These are phyloP conservation scores for Campoletis sonorensis DNA, from an alignment of 1,140 invertebrate genomes.

Conservation along the genomic window DNA sequence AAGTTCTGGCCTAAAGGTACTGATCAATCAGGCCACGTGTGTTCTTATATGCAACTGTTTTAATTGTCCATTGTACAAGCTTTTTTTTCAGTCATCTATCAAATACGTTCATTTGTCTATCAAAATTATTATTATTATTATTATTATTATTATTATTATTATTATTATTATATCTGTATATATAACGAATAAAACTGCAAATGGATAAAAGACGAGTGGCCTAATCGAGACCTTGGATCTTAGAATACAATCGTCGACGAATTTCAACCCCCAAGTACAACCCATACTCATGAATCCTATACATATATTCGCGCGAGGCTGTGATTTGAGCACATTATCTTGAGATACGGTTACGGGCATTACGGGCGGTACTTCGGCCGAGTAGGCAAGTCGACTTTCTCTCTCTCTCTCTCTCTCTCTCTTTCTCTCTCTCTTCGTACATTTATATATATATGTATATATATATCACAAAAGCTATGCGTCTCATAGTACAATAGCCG, in stretches of 20 bases:
- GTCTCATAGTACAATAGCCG: conserved; percentile 71
- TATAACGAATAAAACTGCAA: conserved; percentile 2
- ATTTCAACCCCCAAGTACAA: conserved; percentile 12
- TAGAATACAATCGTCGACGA: conserved; percentile 3
- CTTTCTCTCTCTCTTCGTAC: background rate
- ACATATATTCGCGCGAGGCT: conserved; percentile 45
- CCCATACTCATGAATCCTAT: background rate
- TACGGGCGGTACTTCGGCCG: conserved; percentile 42
- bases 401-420: conserved; percentile 45
- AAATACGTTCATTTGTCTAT: background rate
- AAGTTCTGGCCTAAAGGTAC: too few species aligned
- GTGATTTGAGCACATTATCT: conserved; percentile 70
- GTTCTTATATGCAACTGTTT: background rate
- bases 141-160: background rate
- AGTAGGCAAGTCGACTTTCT: conserved; percentile 55
- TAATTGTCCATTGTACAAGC: background rate
- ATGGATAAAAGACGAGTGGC: conserved; percentile 39
- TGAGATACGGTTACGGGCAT: conserved; percentile 68
- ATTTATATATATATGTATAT: background rate
- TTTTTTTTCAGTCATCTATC: too few species aligned
- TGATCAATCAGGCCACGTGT: too few species aligned
- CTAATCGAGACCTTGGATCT: conserved; percentile 31
- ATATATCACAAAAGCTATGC: conserved; percentile 56
- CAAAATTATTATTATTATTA: too few species aligned
- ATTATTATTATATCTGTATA: background rate